Evolutionary conservation across 2,797 vertebrate species (phyloP), one percentile per base, ranked within the genome.

Genomic region (Zalophus californianus): DNA sequence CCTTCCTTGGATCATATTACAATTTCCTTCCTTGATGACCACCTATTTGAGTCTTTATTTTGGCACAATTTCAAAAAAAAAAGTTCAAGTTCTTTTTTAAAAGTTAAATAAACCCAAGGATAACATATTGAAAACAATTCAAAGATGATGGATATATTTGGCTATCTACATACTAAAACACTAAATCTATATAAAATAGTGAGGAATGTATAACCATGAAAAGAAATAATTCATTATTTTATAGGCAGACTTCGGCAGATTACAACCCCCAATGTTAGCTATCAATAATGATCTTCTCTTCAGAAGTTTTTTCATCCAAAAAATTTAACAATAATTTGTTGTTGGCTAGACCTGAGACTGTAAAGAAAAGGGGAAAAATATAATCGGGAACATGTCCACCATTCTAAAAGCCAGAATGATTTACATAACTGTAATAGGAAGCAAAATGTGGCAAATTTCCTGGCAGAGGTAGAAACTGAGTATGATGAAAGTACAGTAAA

Each of bases 241-340:
- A 56, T 38, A 60, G 50, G 25, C 27, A 58, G 60, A 78, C 5
- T 58, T 54, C 3, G 72, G 27, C 23, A 72, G 32, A 93, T 89
- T 58, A 86, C 1, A 78, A 32, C 1, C 27, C 15, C 9, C 52
- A 25, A 70, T 87, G 84, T 64, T 90, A 90, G 75, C 32, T 92
- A 41, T 27, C 52, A 92, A 64, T 89, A 54, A 72, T 77, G 20
- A 77, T 80, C 92, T 75, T 66, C 27, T 72, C 18, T 68, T 92
- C 50, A 35, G 82, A 87, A 86, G 14, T 23, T 52, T 91, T 75
- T 91, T 52, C 44, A 29, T 10, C 60, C 23, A 88, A 41, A 11
- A 94, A 29, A 85, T 79, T 44, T 66, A 50, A 90, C 41, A 68
- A 83, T 70, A 93, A 50, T 64, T 48, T 93, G 15, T n/a, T 84